Percentiles rank a stretch among this genome's conserved stretches.
Conservation (phyloP, 2,888 invertebrate species). For the Penaeus monodon region DNA sequence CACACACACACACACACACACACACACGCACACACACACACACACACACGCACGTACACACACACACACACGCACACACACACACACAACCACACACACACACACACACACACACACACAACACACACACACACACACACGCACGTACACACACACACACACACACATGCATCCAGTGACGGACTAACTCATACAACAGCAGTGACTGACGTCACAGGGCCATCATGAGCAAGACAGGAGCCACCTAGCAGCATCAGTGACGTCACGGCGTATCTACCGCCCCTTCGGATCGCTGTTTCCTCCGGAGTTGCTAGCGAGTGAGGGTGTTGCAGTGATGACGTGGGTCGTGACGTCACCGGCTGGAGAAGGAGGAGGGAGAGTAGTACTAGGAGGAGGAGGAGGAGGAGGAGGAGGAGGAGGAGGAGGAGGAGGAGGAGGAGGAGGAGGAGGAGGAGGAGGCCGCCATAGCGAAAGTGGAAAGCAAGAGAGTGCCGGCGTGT, state of each 20-base stretch:
- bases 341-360: too few relatives aligned
- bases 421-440: not conserved
- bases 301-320: too few relatives aligned
- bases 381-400: not conserved
- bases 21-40: not conserved
- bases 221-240: too few relatives aligned
- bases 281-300: too few relatives aligned
- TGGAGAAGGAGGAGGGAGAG: not conserved
- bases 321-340: too few relatives aligned
- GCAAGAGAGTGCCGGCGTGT: slow-evolving; percentile 39
- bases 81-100: not conserved
- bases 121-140: not conserved
- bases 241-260: too few relatives aligned
- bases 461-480: slow-evolving; percentile 55
- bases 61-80: not conserved
- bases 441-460: slow-evolving; percentile 11
- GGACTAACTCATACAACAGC: too few relatives aligned
- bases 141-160: not conserved
- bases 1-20: slow-evolving; percentile 4
- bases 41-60: not conserved
- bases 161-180: not conserved
- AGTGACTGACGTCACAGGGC: too few relatives aligned
- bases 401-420: not conserved
- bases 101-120: not conserved
- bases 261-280: too few relatives aligned